These are phyloP conservation scores for Aspidiotus destructor DNA, from an alignment of 2,888 invertebrate genomes.

Conservation along the genomic window DNA sequence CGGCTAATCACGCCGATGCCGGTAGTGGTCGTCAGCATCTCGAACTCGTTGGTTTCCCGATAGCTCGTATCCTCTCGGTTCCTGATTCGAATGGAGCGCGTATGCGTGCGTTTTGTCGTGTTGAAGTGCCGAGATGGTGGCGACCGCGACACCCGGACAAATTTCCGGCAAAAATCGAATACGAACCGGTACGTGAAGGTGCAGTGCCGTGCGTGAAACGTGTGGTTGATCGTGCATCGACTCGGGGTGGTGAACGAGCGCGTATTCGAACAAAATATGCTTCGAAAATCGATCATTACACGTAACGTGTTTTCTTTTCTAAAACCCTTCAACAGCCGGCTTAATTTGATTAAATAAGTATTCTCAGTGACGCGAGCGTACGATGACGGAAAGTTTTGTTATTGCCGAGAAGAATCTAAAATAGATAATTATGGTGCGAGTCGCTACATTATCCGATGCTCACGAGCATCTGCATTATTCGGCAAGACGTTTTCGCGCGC, in stretches of 20 bases:
- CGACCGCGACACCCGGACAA: constrained; percentile 6
- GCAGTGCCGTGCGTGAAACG: constrained; percentile 6
- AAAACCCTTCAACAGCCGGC: constrained; percentile 21
- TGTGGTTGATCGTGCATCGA: neutral
- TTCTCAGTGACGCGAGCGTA: neutral
- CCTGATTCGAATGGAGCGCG: neutral
- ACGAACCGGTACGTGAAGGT: constrained; percentile 3
- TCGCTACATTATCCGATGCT: constrained; percentile 38
- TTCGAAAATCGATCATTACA: constrained; percentile 18
- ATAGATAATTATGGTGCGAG: constrained; percentile 36
- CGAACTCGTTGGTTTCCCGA: neutral
- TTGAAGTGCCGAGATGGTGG: neutral
- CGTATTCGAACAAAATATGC: neutral
- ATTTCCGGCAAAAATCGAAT: constrained; percentile 1
- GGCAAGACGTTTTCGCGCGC: constrained; percentile 38
- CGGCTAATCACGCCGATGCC: constrained; percentile 21
- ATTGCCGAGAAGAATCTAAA: neutral
- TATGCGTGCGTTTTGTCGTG: constrained; percentile 15
- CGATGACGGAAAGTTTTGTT: constrained; percentile 7
- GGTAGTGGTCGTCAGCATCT: constrained; percentile 7
- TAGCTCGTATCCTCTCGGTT: too few species aligned
- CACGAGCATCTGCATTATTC: constrained; percentile 39
- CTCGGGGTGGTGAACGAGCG: neutral
- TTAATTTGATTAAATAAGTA: neutral
- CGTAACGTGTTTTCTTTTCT: constrained; percentile 9